Percentiles rank a stretch among this genome's conserved stretches.
phyloP scores from a whole-genome alignment of 2,113 vertebrate genomes.

The Chionomys nivalis region DNA sequence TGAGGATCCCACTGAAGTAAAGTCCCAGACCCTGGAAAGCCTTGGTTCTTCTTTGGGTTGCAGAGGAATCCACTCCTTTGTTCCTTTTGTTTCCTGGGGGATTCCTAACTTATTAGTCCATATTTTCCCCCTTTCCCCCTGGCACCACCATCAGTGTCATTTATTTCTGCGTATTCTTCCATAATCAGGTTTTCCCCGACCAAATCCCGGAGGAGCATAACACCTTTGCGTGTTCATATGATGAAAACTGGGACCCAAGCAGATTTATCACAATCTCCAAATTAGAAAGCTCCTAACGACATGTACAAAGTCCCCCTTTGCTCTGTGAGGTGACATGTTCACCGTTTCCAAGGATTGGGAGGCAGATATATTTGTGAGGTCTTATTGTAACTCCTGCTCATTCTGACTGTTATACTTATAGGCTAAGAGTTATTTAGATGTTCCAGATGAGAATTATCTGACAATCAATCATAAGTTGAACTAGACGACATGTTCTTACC shows the following conservation, averaged over 20 bases:
- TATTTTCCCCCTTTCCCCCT: background rate
- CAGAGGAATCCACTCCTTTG: background rate
- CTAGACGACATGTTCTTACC: background rate
- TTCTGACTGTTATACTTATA: background rate
- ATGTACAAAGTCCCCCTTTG: background rate
- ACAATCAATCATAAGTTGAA: background rate
- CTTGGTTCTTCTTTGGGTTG: background rate
- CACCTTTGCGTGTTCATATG: background rate
- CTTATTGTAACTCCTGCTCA: background rate
- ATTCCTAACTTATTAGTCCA: background rate
- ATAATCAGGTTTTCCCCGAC: background rate
- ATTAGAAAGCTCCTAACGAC: background rate
- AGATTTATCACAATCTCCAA: background rate
- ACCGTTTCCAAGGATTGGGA: background rate
- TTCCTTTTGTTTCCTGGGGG: background rate
- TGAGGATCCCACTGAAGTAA: background rate
- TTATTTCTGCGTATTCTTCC: background rate
- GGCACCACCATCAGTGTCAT: background rate
- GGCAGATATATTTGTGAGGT: background rate
- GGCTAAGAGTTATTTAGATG: background rate
- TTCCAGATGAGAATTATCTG: background rate
- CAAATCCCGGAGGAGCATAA: background rate
- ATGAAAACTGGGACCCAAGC: background rate
- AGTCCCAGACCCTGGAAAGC: background rate
- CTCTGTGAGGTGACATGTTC: background rate